phyloP scores from a whole-genome alignment of 2,113 vertebrate genomes.

The Hippoglossus stenolepis region DNA sequence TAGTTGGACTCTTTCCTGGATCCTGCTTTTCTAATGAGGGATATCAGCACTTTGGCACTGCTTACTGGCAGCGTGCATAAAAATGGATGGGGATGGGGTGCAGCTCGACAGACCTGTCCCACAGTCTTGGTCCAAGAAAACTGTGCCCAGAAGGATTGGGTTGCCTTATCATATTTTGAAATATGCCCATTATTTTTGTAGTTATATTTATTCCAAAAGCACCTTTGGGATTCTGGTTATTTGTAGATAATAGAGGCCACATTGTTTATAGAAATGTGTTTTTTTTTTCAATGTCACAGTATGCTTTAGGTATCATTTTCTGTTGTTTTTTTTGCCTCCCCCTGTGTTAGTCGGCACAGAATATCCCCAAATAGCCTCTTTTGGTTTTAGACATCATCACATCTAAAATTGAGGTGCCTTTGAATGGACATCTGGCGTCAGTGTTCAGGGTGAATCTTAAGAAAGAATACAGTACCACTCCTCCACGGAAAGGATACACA shows the following conservation, averaged over 20 bases:
- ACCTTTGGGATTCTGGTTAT: conserved; percentile 63
- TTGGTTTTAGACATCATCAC: conserved; percentile 51
- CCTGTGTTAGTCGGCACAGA: conserved; percentile 10
- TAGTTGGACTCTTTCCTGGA: conserved; percentile 79
- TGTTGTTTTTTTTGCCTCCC: conserved; percentile 13
- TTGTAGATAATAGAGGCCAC: conserved; percentile 64
- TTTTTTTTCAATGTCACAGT: conserved; percentile 58
- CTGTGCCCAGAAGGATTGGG: conserved; percentile 70
- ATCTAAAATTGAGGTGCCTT: conserved; percentile 55
- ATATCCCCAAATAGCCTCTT: conserved; percentile 51
- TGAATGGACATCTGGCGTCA: conserved; percentile 46
- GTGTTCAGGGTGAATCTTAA: conserved; percentile 33
- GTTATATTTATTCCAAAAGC: conserved; percentile 76
- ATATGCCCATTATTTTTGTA: conserved; percentile 72
- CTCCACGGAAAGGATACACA: conserved; percentile 41
- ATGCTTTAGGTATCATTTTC: conserved; percentile 54
- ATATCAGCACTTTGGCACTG: conserved; percentile 80
- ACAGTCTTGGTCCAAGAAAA: conserved; percentile 68
- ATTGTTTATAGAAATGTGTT: conserved; percentile 63
- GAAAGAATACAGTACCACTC: conserved; percentile 34
- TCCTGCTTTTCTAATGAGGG: conserved; percentile 80
- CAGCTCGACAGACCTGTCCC: conserved; percentile 68
- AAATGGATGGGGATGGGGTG: conserved; percentile 71
- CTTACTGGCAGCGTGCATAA: conserved; percentile 76
- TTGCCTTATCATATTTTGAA: conserved; percentile 78